Evolutionary conservation across 1,140 invertebrate genomes (phyloP).

Genomic region (Sweltsa coloradensis): DNA sequence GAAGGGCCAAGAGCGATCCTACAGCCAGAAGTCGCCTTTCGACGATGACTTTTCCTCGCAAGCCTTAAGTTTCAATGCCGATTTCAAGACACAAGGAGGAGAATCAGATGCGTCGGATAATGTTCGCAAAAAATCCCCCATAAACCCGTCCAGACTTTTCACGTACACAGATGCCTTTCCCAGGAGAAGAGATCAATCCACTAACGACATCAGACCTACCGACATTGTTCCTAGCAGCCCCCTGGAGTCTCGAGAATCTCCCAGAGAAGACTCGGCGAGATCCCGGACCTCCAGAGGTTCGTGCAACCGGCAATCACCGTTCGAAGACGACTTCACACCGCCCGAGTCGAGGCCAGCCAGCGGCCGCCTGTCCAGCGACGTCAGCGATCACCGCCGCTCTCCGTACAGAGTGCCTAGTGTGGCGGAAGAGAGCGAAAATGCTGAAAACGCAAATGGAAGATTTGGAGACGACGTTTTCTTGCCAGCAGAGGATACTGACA

Average conservation of each 20-base stretch:
- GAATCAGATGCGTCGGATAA: constrained; percentile 19
- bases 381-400: constrained; percentile 21
- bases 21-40: constrained; percentile 44
- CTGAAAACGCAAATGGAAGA: constrained; percentile 10
- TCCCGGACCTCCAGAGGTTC: constrained; percentile 1
- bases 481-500: constrained; percentile 7
- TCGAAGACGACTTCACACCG: constrained; percentile 60
- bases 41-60: constrained; percentile 51
- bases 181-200: neutral
- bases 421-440: constrained; percentile 9
- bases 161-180: neutral
- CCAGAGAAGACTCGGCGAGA: constrained; percentile 3
- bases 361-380: constrained; percentile 24
- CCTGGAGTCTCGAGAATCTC: neutral
- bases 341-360: constrained; percentile 6
- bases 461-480: constrained; percentile 17
- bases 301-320: constrained; percentile 41
- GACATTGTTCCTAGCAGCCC: neutral
- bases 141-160: neutral
- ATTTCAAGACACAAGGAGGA: constrained; percentile 15
- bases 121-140: constrained; percentile 16
- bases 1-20: constrained; percentile 9
- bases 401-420: constrained; percentile 9
- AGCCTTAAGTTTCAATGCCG: constrained; percentile 17
- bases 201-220: neutral